Conservation (phyloP, 2,888 invertebrate species). For the Idaea dimidiata region DNA sequence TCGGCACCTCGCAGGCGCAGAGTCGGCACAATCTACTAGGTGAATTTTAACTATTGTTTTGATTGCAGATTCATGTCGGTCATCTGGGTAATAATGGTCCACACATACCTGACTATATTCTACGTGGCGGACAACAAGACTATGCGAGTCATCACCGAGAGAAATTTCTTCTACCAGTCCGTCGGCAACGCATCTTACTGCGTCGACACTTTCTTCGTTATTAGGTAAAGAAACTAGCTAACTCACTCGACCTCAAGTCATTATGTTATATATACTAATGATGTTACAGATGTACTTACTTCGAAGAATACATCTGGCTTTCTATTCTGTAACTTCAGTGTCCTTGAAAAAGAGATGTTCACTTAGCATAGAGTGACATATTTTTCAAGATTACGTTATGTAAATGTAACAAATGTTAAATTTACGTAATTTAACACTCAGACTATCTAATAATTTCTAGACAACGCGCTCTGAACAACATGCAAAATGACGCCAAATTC, state of each 20-base stretch:
- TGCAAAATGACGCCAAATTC: no score
- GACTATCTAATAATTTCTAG: no score
- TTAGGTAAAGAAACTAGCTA: slow-evolving; percentile 79
- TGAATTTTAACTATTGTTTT: background rate
- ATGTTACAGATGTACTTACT: background rate
- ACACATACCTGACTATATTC: slow-evolving; percentile 91
- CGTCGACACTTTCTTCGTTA: slow-evolving; percentile 93
- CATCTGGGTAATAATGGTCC: slow-evolving; percentile 91
- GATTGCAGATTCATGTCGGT: slow-evolving; percentile 84
- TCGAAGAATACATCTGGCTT: no score
- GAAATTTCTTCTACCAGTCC: slow-evolving; percentile 89
- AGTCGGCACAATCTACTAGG: no score
- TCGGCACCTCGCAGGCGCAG: no score
- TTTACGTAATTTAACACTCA: no score
- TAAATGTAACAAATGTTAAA: no score
- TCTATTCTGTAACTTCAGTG: no score
- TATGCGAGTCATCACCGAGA: slow-evolving; percentile 86
- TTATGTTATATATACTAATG: background rate
- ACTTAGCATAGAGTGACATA: no score
- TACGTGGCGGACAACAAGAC: slow-evolving; percentile 88
- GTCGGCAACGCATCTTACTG: slow-evolving; percentile 92
- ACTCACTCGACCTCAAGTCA: background rate
- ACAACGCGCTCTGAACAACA: no score
- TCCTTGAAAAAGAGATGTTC: no score
- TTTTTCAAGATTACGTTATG: no score